phyloP scores from a whole-genome alignment of 2,113 vertebrate species.

The Callionymus lyra region DNA sequence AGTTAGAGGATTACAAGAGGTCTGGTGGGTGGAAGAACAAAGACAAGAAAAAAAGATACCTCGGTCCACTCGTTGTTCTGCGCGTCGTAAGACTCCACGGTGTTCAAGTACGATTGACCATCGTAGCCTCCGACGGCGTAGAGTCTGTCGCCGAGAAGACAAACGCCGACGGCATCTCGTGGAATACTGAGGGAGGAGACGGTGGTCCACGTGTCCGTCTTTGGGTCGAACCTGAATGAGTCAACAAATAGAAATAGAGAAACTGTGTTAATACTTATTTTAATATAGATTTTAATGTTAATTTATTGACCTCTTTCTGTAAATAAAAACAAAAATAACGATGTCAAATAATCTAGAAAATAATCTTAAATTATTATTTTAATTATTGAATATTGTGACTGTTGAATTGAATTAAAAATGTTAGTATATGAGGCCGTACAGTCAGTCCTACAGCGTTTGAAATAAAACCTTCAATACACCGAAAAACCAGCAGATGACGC shows the following conservation, averaged over 20 bases:
- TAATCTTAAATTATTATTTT: no score
- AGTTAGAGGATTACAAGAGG: no score
- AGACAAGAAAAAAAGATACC: conserved; percentile 71
- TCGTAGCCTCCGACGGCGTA: conserved; percentile 94
- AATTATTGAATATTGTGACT: no score
- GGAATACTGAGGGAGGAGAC: conserved; percentile 84
- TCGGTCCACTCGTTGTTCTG: conserved; percentile 95
- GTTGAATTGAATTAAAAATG: no score
- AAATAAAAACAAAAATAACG: no score
- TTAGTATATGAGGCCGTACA: no score
- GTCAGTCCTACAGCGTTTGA: no score
- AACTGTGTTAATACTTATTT: no score
- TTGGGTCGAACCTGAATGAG: conserved; percentile 86
- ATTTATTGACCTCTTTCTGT: no score
- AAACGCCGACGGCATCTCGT: conserved; percentile 86
- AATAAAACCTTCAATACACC: neutral
- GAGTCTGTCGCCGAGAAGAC: conserved; percentile 82
- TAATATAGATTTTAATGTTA: no score
- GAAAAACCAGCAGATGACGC: conserved; percentile 53
- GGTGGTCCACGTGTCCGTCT: conserved; percentile 88
- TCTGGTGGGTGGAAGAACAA: neutral
- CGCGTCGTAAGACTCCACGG: conserved; percentile 88
- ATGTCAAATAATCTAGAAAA: no score
- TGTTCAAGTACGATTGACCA: conserved; percentile 83
- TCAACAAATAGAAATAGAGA: neutral